phyloP scores from a whole-genome alignment of 2,113 vertebrate genomes.

The Solea senegalensis region DNA sequence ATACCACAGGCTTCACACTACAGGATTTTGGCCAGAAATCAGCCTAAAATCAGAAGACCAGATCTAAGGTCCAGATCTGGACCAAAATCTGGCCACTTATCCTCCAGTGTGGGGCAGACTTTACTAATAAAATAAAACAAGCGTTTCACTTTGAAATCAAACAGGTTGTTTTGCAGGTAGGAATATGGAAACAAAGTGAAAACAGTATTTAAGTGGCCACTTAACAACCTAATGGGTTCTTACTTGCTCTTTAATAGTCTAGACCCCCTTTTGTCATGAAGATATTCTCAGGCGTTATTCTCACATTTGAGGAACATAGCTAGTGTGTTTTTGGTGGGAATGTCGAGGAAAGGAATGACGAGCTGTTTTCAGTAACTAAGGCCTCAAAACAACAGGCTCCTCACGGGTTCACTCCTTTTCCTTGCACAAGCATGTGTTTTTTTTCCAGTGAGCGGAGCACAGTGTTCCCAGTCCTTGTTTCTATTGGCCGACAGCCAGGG shows the following conservation, averaged over 20 bases:
- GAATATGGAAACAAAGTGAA: too few relatives aligned
- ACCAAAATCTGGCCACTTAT: too few relatives aligned
- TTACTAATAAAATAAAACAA: too few relatives aligned
- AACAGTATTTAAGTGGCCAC: too few relatives aligned
- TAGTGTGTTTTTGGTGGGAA: neutral
- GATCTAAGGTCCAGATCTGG: too few relatives aligned
- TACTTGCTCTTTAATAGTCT: neutral
- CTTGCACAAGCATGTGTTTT: slow-evolving; percentile 58
- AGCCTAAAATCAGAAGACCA: too few relatives aligned
- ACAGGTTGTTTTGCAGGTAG: too few relatives aligned
- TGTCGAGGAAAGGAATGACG: slow-evolving; percentile 4
- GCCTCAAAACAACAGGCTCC: neutral
- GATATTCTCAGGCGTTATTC: neutral
- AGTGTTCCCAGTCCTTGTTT: slow-evolving; percentile 61
- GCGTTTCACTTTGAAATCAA: too few relatives aligned
- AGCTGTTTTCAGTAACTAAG: neutral
- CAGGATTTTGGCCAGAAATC: too few relatives aligned
- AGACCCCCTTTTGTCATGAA: neutral
- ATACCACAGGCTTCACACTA: too few relatives aligned
- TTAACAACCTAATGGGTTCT: neutral
- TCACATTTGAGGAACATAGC: neutral
- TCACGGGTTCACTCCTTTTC: slow-evolving; percentile 24
- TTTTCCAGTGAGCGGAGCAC: slow-evolving; percentile 45
- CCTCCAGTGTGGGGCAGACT: too few relatives aligned
- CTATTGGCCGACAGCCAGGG: slow-evolving; percentile 62